These are phyloP conservation scores for Serranus cabrilla DNA, from an alignment of 2,797 vertebrate species.

Conservation along the genomic window DNA sequence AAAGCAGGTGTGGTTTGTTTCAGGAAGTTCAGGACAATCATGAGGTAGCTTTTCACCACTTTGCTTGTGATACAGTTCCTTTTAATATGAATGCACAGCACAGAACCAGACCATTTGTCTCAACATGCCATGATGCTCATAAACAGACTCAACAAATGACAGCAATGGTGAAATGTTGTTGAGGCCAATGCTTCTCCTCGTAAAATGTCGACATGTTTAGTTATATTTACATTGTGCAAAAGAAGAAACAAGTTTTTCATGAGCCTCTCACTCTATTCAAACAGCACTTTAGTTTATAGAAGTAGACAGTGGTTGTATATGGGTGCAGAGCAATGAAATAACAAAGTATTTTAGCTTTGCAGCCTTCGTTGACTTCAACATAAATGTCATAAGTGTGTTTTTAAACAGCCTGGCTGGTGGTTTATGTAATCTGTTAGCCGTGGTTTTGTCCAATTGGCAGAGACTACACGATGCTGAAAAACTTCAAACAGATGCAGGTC, in stretches of 20 bases:
- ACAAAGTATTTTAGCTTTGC: conserved; percentile 32
- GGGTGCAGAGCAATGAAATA: conserved; percentile 32
- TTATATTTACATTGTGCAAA: background rate
- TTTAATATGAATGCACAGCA: background rate
- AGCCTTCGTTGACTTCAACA: conserved; percentile 32
- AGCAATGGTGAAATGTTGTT: background rate
- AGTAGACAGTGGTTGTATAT: background rate
- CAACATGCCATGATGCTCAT: background rate
- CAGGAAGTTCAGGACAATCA: background rate
- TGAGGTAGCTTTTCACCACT: background rate
- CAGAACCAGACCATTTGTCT: background rate
- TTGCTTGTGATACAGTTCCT: background rate
- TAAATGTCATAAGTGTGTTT: conserved; percentile 35
- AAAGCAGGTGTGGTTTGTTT: conserved; percentile 12
- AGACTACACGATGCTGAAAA: conserved; percentile 60
- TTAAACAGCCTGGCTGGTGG: conserved; percentile 27
- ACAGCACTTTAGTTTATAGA: background rate
- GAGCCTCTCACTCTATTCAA: conserved; percentile 6
- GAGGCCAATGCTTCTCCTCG: background rate
- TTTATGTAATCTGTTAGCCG: conserved; percentile 58
- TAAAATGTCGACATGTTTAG: background rate
- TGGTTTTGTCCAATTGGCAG: conserved; percentile 70
- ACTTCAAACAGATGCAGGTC: conserved; percentile 76
- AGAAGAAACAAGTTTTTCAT: conserved; percentile 13
- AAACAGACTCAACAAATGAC: background rate